A percentile compares a stretch with the other conserved stretches of the same genome.
phyloP scores from a whole-genome alignment of 2,888 invertebrate genomes.

The Notodonta ziczac region DNA sequence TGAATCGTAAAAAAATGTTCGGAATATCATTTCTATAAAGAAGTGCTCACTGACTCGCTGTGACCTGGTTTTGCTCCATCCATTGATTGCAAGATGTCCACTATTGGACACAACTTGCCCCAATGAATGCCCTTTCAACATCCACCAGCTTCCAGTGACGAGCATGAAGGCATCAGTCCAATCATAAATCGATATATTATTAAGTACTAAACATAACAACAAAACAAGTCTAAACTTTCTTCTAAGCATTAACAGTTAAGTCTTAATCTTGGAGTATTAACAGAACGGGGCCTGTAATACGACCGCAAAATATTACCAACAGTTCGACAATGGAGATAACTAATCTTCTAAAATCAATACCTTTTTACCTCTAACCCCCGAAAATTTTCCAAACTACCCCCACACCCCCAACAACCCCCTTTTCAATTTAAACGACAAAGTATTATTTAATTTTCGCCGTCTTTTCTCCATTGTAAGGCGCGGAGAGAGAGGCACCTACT shows the following conservation, averaged over 20 bases:
- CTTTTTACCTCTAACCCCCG: slow-evolving; percentile 78
- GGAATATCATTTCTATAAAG: too few species aligned
- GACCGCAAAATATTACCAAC: slow-evolving; percentile 40
- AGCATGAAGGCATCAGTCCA: too few species aligned
- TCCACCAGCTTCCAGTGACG: too few species aligned
- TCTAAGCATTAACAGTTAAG: slow-evolving; percentile 6
- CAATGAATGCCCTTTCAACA: too few species aligned
- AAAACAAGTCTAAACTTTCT: slow-evolving; percentile 15
- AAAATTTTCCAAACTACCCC: slow-evolving; percentile 74
- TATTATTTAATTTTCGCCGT: slow-evolving; percentile 83
- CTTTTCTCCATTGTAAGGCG: slow-evolving; percentile 82
- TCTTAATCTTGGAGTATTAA: slow-evolving; percentile 35
- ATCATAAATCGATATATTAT: background rate
- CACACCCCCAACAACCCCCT: slow-evolving; percentile 50
- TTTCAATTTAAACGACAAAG: slow-evolving; percentile 83
- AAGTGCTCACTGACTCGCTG: too few species aligned
- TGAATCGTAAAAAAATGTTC: too few species aligned
- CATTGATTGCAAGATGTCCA: too few species aligned
- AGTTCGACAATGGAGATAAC: slow-evolving; percentile 52
- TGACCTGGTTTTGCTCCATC: too few species aligned
- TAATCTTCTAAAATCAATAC: slow-evolving; percentile 82
- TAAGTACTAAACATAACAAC: background rate
- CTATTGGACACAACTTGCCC: too few species aligned
- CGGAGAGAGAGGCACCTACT: slow-evolving; percentile 58
- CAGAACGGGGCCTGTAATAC: slow-evolving; percentile 11